These are phyloP conservation scores for Coremacera marginata DNA, from an alignment of 2,888 invertebrate species.

Conservation along the genomic window DNA sequence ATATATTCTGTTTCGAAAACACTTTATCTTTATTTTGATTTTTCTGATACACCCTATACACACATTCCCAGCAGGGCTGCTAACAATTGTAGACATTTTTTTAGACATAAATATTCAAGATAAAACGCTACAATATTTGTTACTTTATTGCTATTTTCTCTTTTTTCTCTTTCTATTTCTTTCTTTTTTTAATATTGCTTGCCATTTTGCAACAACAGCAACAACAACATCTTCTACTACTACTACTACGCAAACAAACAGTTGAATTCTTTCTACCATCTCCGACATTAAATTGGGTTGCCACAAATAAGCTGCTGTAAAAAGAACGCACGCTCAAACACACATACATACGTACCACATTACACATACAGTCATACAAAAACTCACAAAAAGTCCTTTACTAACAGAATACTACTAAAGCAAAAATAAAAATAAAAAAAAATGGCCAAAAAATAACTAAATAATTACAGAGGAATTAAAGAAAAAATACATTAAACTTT, in stretches of 20 bases:
- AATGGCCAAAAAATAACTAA: too few species aligned
- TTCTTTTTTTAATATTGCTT: slow-evolving; percentile 9
- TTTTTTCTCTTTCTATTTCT: slow-evolving; percentile 12
- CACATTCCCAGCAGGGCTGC: not conserved
- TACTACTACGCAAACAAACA: slow-evolving; percentile 10
- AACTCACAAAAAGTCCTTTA: not conserved
- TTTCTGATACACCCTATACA: not conserved
- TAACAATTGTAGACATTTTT: not conserved
- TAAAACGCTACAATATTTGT: not conserved
- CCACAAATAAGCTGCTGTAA: slow-evolving; percentile 5
- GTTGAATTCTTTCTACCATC: slow-evolving; percentile 7
- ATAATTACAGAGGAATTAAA: too few species aligned
- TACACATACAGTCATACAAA: not conserved
- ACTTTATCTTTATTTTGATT: not conserved
- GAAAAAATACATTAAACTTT: too few species aligned
- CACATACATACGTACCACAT: not conserved
- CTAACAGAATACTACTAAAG: too few species aligned
- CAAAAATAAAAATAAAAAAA: too few species aligned
- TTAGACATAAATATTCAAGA: not conserved
- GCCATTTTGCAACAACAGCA: slow-evolving; percentile 10
- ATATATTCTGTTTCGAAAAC: not conserved
- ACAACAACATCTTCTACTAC: not conserved
- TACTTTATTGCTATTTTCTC: slow-evolving; percentile 16
- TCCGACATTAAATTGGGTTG: slow-evolving; percentile 9
- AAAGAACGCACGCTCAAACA: not conserved